Base-by-base conservation (phyloP, 2,888 invertebrate species). In the Chymomyza caudatula region DNA sequence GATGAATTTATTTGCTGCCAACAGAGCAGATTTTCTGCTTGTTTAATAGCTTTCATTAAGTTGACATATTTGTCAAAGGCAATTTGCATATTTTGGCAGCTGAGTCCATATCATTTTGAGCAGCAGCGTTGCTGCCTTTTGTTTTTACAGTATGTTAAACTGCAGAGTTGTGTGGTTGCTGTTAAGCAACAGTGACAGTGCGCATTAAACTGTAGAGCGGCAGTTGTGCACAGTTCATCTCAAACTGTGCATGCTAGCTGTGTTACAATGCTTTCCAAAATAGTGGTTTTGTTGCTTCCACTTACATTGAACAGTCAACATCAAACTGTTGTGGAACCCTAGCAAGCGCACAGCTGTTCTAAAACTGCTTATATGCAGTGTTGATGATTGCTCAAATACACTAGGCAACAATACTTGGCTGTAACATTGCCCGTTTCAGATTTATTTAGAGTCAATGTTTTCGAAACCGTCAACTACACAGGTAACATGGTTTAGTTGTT, bases 1-100 rank as follows among this genome's bases (percentile, higher is more conserved):
- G 79, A 72, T 77, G 77, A 71, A 82, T 85, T 78, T 85, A 67
- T 74, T 53, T 80, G 67, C 65, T 65, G 20, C 53, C 52, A 8
- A 64, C 0, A 5, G 51, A 6, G 22, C 51, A 47, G 47, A 47
- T 59, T 29, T 47, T 20, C 17, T 54, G 25, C 2, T 53, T 65
- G 37, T 43, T 58, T 20, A 6, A 44, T 43, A 59, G 55, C 58
- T 63, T 61, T 42, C 15, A 49, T 43, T 22, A 25, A 49, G 29
- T 20, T 22, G 3, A 19, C n/a, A 11, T 49, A 20, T 42, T 13
- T 29, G 37, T 17, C 5, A 55, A 13, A 17, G 6, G 37, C 57
- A 51, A 51, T 51, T 51, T 51, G 51, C 51, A 51, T 51, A 51
- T 19, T 51, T 19, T 13, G 19, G 19, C 22, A 17, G 13, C 11